These are phyloP conservation scores for Venustoraphidia nigricollis DNA, from an alignment of 2,888 invertebrate genomes.

Conservation along the genomic window DNA sequence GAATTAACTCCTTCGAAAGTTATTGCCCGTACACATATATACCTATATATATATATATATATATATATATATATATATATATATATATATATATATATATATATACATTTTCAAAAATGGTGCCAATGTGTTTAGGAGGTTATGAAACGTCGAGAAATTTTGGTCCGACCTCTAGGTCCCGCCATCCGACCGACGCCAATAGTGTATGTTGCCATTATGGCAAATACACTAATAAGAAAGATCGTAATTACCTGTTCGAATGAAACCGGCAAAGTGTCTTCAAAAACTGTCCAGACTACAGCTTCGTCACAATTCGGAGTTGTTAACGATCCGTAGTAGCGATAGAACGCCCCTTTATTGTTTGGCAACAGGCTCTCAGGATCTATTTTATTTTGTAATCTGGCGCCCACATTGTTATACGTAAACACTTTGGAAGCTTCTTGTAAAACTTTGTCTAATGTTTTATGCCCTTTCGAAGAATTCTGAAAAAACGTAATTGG, in stretches of 20 bases:
- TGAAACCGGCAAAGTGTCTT: constrained; percentile 35
- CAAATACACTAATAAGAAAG: no score
- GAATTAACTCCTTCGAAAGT: no score
- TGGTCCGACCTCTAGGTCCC: no score
- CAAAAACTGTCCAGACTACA: constrained; percentile 57
- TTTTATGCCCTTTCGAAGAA: background rate
- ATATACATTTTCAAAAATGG: no score
- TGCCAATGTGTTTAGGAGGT: no score
- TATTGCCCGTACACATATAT: no score
- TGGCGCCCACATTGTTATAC: constrained; percentile 8
- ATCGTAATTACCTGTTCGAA: constrained; percentile 25
- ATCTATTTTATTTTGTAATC: constrained; percentile 14
- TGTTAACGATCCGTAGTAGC: constrained; percentile 59
- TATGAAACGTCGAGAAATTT: no score
- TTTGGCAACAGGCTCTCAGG: constrained; percentile 37
- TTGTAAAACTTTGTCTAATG: background rate
- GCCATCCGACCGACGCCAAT: no score
- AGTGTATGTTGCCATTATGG: no score
- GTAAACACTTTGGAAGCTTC: background rate
- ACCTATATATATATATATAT: no score
- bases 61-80: no score
- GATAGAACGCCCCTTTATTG: constrained; percentile 36
- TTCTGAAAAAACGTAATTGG: background rate
- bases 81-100: no score
- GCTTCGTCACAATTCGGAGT: constrained; percentile 58